Evolutionary conservation across 1,140 invertebrate genomes (phyloP).

Genomic region (Phocides pigmalion): DNA sequence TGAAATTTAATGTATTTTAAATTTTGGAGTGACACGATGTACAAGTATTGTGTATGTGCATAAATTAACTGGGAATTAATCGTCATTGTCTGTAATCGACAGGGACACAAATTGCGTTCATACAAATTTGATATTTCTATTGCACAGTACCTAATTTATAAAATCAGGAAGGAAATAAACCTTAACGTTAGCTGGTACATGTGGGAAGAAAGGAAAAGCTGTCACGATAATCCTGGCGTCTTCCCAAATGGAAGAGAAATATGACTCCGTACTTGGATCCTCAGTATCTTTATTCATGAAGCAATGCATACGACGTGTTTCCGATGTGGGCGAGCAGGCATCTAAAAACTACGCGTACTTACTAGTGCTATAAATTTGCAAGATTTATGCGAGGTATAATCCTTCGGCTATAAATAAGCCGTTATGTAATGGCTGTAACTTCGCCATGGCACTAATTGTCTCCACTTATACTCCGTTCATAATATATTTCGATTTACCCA

Average conservation of each 20-base stretch:
- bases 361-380: constrained; percentile 30
- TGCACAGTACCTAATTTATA: neutral
- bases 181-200: neutral
- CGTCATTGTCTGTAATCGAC: no score
- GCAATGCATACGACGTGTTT: constrained; percentile 12
- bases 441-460: constrained; percentile 23
- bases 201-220: constrained; percentile 6
- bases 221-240: neutral
- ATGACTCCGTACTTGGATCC: constrained; percentile 17
- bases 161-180: neutral
- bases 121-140: neutral
- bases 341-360: constrained; percentile 22
- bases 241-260: constrained; percentile 23
- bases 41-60: no score
- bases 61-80: no score
- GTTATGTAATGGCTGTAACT: neutral
- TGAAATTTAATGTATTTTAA: no score
- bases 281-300: constrained; percentile 28
- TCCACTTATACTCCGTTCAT: neutral
- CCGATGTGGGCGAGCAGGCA: constrained; percentile 28
- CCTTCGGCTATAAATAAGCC: constrained; percentile 31
- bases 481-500: no score
- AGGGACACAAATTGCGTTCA: no score
- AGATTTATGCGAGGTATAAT: constrained; percentile 31
- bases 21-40: no score